Percentiles rank a stretch among this genome's conserved stretches.
phyloP scores from a whole-genome alignment of 92 coral and sea anemone genomes.

The Metridium senile region DNA sequence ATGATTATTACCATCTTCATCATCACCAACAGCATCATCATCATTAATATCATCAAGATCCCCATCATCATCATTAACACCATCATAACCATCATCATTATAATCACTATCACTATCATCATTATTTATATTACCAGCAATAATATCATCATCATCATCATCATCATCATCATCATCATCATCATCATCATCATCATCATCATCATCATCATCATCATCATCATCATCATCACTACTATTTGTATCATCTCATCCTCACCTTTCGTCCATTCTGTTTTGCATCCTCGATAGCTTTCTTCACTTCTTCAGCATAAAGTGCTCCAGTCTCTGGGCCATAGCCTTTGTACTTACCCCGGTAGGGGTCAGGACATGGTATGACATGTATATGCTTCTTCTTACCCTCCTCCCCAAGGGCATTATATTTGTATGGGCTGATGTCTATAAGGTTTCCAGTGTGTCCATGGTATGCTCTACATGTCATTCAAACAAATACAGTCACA shows the following conservation, averaged over 20 bases:
- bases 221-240: not conserved
- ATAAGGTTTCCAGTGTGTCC: conserved; percentile 88
- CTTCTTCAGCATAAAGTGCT: conserved; percentile 81
- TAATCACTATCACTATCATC: no score
- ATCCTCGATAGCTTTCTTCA: conserved; percentile 71
- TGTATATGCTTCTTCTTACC: conserved; percentile 89
- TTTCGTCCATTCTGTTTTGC: conserved; percentile 76
- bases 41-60: no score
- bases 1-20: no score
- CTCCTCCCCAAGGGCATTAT: conserved; percentile 61
- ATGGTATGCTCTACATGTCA: conserved; percentile 96
- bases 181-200: no score
- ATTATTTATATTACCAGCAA: no score
- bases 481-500: conserved; percentile 1
- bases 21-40: no score
- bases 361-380: conserved; percentile 85
- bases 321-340: conserved; percentile 82
- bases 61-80: no score
- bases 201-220: no score
- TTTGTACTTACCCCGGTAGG: conserved; percentile 85
- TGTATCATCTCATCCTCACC: conserved; percentile 33
- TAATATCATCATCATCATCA: no score
- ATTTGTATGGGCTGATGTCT: conserved; percentile 92
- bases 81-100: no score
- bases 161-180: no score